Evolutionary conservation across 2,113 vertebrate genomes (phyloP), one percentile per base, ranked within the genome.

Genomic region (Pangasianodon gigas): DNA sequence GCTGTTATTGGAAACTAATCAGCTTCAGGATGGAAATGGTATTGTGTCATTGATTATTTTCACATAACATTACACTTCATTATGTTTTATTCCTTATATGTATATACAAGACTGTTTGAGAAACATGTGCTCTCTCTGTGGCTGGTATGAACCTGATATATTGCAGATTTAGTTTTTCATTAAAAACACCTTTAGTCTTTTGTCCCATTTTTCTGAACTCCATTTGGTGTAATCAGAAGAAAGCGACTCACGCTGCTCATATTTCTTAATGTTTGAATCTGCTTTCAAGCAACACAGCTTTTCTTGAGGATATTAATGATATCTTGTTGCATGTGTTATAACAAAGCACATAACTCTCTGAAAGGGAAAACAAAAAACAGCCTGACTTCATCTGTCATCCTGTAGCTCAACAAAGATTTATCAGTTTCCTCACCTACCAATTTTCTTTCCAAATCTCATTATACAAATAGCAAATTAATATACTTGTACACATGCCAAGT

Each of bases 171-270:
- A 89, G 89, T 89, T 87, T 86, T 81, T 88, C 80, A 90, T 90
- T 90, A 90, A 90, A 83, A 79, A 80, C 54, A 75, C 54, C 87
- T 82, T 90, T 88, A 75, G 85, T 88, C 58, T 75, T 65, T 54
- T 62, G 56, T 88, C 52, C 77, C 46, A 87, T 90, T 90, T 90
- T 89, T 90, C 48, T 41, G 54, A 51, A 86, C 84, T 83, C 75
- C 86, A 90, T 92, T 92, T 90, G 87, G 80, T 87, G 84, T 90
- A 90, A 92, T 92, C 91, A 92, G 91, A 90, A 90, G 88, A 90
- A 90, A 84, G n/a, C 91, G 62, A 89, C 58, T 88, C 86, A 80
- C 29, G 56, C 77, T 67, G 71, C 88, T 89, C 89, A 90, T 90
- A 84, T 90, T 89, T 89, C 91, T 85, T 89, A 54, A 90, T 79